Conservation (phyloP, 2,888 invertebrate genomes). For the Nomada lathburiana region DNA sequence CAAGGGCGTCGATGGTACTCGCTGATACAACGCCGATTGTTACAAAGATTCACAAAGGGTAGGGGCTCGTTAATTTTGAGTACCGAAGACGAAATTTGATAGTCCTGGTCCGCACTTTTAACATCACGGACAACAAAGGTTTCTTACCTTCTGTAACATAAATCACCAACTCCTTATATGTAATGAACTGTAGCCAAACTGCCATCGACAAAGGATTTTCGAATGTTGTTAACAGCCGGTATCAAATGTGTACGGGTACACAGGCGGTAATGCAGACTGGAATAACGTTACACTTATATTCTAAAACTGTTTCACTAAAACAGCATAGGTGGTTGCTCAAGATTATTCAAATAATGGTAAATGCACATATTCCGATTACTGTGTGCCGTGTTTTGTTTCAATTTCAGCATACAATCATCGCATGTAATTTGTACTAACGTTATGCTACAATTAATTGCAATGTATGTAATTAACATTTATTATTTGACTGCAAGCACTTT, state of each 20-base stretch:
- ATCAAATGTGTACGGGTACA: slow-evolving; percentile 49
- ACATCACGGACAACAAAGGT: slow-evolving; percentile 53
- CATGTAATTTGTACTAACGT: background rate
- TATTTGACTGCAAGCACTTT: background rate
- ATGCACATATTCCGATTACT: too few relatives aligned
- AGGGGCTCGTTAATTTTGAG: slow-evolving; percentile 64
- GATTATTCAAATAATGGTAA: too few relatives aligned
- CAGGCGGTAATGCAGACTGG: background rate
- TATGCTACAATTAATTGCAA: background rate
- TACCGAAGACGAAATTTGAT: slow-evolving; percentile 66
- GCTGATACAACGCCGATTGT: slow-evolving; percentile 54
- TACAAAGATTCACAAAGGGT: slow-evolving; percentile 57
- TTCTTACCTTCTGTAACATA: slow-evolving; percentile 44
- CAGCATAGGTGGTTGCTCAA: background rate
- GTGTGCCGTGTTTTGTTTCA: background rate
- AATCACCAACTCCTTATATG: slow-evolving; percentile 61
- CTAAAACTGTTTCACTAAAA: background rate
- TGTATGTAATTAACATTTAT: background rate
- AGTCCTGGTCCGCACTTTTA: slow-evolving; percentile 54
- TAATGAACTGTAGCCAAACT: slow-evolving; percentile 56
- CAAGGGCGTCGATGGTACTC: slow-evolving; percentile 43
- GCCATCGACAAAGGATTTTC: slow-evolving; percentile 55
- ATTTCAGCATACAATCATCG: background rate
- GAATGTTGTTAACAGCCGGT: slow-evolving; percentile 56
- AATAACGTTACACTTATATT: slow-evolving; percentile 14